These are phyloP conservation scores for Leptodactylus fallax DNA, from an alignment of 2,797 vertebrate genomes.

Conservation along the genomic window DNA sequence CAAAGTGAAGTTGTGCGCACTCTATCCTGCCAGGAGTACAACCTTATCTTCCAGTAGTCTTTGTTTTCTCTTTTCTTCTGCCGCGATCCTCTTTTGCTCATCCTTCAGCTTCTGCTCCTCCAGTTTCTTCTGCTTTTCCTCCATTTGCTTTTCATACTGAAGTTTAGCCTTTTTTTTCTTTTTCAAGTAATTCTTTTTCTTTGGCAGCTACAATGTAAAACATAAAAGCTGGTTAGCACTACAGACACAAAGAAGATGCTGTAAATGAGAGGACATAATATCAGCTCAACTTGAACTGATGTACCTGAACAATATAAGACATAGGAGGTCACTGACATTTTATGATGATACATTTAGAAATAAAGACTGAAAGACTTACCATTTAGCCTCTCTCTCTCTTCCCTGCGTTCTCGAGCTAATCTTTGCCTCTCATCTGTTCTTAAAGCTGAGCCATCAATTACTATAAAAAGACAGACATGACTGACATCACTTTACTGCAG, in stretches of 20 bases:
- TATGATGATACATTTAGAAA: neutral
- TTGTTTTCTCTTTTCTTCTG: constrained; percentile 91
- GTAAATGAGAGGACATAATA: neutral
- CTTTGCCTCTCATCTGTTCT: constrained; percentile 90
- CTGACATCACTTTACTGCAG: constrained; percentile 31
- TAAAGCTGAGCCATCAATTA: constrained; percentile 87
- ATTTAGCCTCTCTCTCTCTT: constrained; percentile 87
- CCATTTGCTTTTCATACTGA: constrained; percentile 89
- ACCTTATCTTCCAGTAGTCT: constrained; percentile 94
- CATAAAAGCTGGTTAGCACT: no score
- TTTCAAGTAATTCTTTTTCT: constrained; percentile 89
- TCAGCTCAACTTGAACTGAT: neutral
- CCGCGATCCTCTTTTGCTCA: constrained; percentile 87
- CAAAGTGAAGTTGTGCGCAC: no score
- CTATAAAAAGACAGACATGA: constrained; percentile 72
- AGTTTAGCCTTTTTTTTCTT: constrained; percentile 89
- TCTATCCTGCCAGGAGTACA: constrained; percentile 1
- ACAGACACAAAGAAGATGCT: neutral
- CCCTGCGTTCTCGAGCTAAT: constrained; percentile 90
- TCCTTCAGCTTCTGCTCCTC: constrained; percentile 91
- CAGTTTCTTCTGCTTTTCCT: constrained; percentile 89
- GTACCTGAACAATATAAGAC: no score
- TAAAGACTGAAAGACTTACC: constrained; percentile 75
- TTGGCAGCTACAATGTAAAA: constrained; percentile 78
- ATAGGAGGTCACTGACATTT: neutral